phyloP scores from a whole-genome alignment of 53 echinoderm and acorn worm species.

The Temnopleurus reevesii region DNA sequence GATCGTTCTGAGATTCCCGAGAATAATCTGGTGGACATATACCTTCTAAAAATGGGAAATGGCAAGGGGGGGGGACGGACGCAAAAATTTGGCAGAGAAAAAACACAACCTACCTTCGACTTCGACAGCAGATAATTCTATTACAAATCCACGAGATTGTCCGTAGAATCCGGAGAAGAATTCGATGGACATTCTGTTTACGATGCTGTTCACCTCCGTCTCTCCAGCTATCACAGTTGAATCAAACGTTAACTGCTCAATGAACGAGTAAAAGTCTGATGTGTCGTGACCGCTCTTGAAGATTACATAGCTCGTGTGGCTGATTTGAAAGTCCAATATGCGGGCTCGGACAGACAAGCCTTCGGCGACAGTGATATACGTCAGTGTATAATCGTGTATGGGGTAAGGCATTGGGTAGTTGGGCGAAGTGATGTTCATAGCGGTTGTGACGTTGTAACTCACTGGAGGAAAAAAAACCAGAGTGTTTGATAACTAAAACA shows the following conservation, averaged over 20 bases:
- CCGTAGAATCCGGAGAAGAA: neutral
- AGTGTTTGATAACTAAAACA: too few relatives aligned
- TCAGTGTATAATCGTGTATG: neutral
- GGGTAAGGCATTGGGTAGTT: constrained; percentile 10
- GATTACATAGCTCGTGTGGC: neutral
- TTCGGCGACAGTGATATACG: neutral
- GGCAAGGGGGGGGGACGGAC: too few relatives aligned
- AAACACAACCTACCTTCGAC: neutral
- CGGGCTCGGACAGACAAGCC: neutral
- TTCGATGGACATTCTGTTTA: constrained; percentile 9
- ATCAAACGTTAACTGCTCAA: neutral
- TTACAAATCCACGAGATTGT: neutral
- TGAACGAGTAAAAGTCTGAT: neutral
- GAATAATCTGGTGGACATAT: too few relatives aligned
- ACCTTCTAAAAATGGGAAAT: too few relatives aligned
- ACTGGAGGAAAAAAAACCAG: neutral
- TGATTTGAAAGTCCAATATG: constrained; percentile 6
- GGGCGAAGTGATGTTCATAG: constrained; percentile 11
- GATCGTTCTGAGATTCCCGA: too few relatives aligned
- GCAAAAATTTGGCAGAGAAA: too few relatives aligned
- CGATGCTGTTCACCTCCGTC: neutral
- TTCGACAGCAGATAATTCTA: neutral
- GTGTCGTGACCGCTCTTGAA: constrained; percentile 19
- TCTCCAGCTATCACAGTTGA: neutral
- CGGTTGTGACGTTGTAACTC: neutral